Evolutionary conservation across 2,113 vertebrate genomes (phyloP).

Genomic region (Lates calcarifer): DNA sequence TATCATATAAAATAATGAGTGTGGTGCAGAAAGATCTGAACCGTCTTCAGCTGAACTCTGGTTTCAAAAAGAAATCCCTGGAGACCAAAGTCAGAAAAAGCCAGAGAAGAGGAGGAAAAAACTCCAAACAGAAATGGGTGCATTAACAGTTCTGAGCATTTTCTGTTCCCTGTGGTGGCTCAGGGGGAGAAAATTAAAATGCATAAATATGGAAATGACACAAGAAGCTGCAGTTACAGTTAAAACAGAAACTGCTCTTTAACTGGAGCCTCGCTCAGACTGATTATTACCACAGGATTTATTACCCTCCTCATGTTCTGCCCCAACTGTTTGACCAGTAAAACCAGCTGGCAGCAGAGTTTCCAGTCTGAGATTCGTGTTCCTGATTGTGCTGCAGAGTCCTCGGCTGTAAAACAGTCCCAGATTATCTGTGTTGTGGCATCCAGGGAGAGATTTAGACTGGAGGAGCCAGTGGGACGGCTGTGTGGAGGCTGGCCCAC

Average conservation of each 20-base stretch:
- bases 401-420: neutral
- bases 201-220: constrained; percentile 46
- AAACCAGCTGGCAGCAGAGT: too few relatives aligned
- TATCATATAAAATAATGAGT: neutral
- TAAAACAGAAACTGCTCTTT: neutral
- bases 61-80: neutral
- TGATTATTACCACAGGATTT: neutral
- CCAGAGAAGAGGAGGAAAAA: constrained; percentile 2
- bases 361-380: neutral
- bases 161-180: neutral
- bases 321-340: too few relatives aligned
- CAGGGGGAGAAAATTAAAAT: constrained; percentile 44
- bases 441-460: neutral
- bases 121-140: constrained; percentile 14
- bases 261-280: neutral
- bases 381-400: too few relatives aligned
- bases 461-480: neutral
- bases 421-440: constrained; percentile 18
- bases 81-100: neutral
- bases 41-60: constrained; percentile 2
- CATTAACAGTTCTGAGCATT: constrained; percentile 2
- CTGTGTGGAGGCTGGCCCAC: constrained; percentile 38
- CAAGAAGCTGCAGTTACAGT: neutral
- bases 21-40: neutral
- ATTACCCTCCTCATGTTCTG: neutral